These are phyloP conservation scores for Epicauta chinensis DNA, from an alignment of 1,140 invertebrate species.

Conservation along the genomic window DNA sequence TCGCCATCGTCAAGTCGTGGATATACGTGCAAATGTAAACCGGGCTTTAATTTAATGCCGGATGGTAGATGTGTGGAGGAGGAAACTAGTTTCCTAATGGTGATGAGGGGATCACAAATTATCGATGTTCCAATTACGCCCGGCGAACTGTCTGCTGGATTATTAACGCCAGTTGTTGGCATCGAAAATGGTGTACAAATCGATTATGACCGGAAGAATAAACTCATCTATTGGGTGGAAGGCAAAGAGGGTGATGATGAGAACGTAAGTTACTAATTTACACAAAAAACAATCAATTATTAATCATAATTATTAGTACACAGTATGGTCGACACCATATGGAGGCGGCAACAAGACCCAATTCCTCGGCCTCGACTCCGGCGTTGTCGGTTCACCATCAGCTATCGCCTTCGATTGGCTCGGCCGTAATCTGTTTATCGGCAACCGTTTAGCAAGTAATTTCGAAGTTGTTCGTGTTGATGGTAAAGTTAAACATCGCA, in stretches of 20 bases:
- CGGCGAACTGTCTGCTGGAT: conserved; percentile 66
- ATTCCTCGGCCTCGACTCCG: conserved; percentile 70
- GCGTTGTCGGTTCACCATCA: conserved; percentile 85
- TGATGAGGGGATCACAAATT: conserved; percentile 84
- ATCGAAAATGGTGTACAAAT: conserved; percentile 83
- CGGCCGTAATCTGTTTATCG: conserved; percentile 90
- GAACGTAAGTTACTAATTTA: conserved; percentile 48
- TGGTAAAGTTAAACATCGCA: conserved; percentile 75
- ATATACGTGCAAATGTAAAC: conserved; percentile 86
- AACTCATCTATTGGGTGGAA: conserved; percentile 81
- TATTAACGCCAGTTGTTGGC: conserved; percentile 83
- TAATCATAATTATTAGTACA: conserved; percentile 52
- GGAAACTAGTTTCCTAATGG: conserved; percentile 83
- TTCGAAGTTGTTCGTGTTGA: conserved; percentile 89
- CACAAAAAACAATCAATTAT: conserved; percentile 5
- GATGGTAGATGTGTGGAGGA: conserved; percentile 76
- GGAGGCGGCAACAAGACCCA: conserved; percentile 82
- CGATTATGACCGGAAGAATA: conserved; percentile 84
- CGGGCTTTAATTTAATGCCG: conserved; percentile 67
- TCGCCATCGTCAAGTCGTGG: conserved; percentile 63
- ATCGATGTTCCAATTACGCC: conserved; percentile 75
- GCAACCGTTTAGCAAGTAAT: conserved; percentile 84
- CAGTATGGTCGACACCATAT: conserved; percentile 77
- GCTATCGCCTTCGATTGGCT: conserved; percentile 95
- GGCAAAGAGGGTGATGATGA: conserved; percentile 63